Conservation (phyloP, 2,797 vertebrate species). For the Yasuhikotakia modesta region DNA sequence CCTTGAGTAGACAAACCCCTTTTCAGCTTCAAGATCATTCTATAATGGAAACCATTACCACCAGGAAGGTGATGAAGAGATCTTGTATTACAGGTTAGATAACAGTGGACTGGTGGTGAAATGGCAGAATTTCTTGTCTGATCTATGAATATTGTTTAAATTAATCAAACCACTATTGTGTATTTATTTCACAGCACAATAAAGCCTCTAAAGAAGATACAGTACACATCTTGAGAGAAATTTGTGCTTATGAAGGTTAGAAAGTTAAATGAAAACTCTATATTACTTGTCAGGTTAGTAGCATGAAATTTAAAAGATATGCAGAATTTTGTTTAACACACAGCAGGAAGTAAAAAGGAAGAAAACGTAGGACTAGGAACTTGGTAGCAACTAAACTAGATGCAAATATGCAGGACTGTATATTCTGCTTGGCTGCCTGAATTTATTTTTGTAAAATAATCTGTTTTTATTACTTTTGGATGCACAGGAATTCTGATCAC, state of each 20-base stretch:
- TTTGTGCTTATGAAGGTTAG: too few relatives aligned
- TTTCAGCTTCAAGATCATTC: neutral
- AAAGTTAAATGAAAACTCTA: too few relatives aligned
- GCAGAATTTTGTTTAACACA: too few relatives aligned
- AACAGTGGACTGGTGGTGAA: slow-evolving; percentile 56
- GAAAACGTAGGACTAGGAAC: too few relatives aligned
- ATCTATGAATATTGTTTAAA: slow-evolving; percentile 46
- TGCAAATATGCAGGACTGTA: neutral
- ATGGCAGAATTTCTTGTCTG: slow-evolving; percentile 61
- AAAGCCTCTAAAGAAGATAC: neutral
- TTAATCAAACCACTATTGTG: neutral
- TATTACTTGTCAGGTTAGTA: neutral
- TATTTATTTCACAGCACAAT: neutral
- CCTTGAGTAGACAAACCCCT: slow-evolving; percentile 32
- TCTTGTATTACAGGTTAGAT: neutral
- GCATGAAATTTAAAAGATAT: neutral
- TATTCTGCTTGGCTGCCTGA: neutral
- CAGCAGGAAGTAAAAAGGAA: too few relatives aligned
- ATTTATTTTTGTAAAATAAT: neutral
- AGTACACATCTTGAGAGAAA: neutral
- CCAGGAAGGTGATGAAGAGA: too few relatives aligned
- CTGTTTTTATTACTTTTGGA: neutral
- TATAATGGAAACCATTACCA: neutral
- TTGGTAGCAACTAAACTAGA: too few relatives aligned
- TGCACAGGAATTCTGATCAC: neutral